phyloP scores from a whole-genome alignment of 2,888 invertebrate species.

The Aphrophora alni region DNA sequence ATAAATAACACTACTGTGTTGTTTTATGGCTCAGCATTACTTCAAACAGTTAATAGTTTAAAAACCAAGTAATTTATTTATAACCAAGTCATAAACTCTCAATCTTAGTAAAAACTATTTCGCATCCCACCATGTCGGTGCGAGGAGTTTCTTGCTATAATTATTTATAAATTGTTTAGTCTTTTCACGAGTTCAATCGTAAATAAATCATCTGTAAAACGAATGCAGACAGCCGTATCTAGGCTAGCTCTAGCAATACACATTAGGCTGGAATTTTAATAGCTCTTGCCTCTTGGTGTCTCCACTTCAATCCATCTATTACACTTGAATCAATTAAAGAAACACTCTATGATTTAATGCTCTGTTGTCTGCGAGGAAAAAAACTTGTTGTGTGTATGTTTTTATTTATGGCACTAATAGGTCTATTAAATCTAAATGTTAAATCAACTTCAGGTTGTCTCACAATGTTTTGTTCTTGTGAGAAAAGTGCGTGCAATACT shows the following conservation, averaged over 20 bases:
- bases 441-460: not conserved
- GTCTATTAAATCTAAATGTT: not conserved
- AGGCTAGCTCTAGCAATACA: not conserved
- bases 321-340: constrained; percentile 3
- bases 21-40: too few species aligned
- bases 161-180: too few species aligned
- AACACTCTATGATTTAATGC: not conserved
- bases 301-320: not conserved
- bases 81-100: too few species aligned
- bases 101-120: too few species aligned
- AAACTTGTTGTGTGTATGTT: not conserved
- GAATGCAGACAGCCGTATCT: not conserved
- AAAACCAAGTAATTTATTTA: too few species aligned
- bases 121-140: too few species aligned
- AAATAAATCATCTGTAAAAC: not conserved
- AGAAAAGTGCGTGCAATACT: too few species aligned
- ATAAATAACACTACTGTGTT: too few species aligned
- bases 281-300: not conserved
- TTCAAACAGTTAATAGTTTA: too few species aligned
- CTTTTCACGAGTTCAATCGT: not conserved
- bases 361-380: not conserved
- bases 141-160: too few species aligned
- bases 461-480: too few species aligned
- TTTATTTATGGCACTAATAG: not conserved
- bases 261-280: not conserved